These are phyloP conservation scores for Spea bombifrons DNA, from an alignment of 2,113 vertebrate species.

Conservation along the genomic window DNA sequence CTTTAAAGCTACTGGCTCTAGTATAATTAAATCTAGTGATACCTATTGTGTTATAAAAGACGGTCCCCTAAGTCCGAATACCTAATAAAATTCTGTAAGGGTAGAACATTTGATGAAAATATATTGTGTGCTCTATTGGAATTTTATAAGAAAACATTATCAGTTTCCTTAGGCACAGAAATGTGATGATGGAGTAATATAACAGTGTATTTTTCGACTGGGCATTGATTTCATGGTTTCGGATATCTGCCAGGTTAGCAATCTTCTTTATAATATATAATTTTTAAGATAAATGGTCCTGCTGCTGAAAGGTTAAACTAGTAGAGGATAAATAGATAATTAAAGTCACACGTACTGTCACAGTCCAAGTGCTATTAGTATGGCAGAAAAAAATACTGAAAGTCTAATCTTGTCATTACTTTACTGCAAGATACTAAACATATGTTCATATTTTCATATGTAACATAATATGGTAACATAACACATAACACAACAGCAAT, in stretches of 20 bases:
- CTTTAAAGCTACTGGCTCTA: too few species aligned
- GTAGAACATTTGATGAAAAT: background rate
- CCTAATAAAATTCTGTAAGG: background rate
- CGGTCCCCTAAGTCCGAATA: too few species aligned
- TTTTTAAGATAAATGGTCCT: background rate
- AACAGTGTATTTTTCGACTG: background rate
- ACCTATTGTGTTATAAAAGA: too few species aligned
- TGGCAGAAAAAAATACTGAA: background rate
- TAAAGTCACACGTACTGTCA: background rate
- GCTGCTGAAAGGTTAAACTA: background rate
- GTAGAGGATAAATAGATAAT: constrained; percentile 6
- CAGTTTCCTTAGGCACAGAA: constrained; percentile 1
- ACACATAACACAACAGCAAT: background rate
- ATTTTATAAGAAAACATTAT: constrained; percentile 2
- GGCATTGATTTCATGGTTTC: constrained; percentile 1
- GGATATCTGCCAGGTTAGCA: constrained; percentile 1
- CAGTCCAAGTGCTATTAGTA: background rate
- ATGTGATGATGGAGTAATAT: background rate
- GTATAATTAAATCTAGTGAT: too few species aligned
- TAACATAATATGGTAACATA: background rate
- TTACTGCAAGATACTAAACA: background rate
- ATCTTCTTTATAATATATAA: background rate
- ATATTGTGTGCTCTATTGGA: background rate
- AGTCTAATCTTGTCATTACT: background rate
- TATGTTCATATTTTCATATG: background rate